Evolutionary conservation across 2,113 vertebrate species (phyloP).

Genomic region (Lamprologus lemairii): DNA sequence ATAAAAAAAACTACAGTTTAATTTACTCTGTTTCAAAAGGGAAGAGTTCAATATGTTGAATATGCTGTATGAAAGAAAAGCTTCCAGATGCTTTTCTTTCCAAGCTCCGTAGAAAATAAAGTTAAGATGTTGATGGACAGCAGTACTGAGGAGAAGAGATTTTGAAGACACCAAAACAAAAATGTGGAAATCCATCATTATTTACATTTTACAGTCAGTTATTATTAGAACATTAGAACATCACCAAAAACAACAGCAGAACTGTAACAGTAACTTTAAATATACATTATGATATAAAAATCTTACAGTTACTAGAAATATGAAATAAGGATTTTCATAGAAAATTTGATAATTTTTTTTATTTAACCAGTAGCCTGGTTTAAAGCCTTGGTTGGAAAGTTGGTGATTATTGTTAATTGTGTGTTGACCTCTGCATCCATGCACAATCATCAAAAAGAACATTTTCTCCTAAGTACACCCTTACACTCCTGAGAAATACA

Average conservation of each 20-base stretch:
- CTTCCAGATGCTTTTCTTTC: fast-evolving
- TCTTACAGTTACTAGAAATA: background rate
- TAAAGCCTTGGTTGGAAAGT: background rate
- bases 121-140: background rate
- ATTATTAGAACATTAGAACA: background rate
- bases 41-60: fast-evolving
- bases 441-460: background rate
- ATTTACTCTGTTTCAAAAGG: background rate
- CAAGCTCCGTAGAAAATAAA: background rate
- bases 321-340: background rate
- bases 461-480: background rate
- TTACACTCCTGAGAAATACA: background rate
- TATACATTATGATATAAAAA: background rate
- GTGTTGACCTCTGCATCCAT: background rate
- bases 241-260: background rate
- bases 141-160: background rate
- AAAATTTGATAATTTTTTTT: fast-evolving
- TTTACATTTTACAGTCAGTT: background rate
- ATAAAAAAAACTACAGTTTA: background rate
- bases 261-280: background rate
- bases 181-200: background rate
- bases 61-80: background rate
- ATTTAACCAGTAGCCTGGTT: background rate
- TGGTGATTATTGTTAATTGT: background rate
- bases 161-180: background rate